Evolutionary conservation across 2,113 vertebrate genomes (phyloP).

Genomic region (Boleophthalmus pectinirostris): DNA sequence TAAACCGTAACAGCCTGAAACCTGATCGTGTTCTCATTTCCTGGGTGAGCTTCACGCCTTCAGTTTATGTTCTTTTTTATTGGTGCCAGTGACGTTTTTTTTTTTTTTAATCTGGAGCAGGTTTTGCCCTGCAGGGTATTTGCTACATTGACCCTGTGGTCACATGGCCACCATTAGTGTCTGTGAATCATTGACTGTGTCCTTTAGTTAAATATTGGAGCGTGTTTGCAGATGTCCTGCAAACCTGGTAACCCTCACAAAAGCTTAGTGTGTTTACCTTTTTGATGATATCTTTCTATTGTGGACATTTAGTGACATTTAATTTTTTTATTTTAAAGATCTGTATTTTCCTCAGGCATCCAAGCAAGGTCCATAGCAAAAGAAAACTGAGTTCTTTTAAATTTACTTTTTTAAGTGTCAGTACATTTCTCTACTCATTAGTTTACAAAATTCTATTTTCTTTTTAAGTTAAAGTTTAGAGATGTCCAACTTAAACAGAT

Average conservation of each 20-base stretch:
- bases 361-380: too few species aligned
- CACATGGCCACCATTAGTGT: conserved; percentile 57
- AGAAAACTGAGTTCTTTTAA: too few species aligned
- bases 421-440: too few species aligned
- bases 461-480: too few species aligned
- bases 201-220: conserved; percentile 32
- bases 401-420: too few species aligned
- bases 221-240: conserved; percentile 34
- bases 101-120: conserved; percentile 8
- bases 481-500: neutral
- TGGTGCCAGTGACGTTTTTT: conserved; percentile 6
- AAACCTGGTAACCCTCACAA: conserved; percentile 24
- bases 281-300: neutral
- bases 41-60: conserved; percentile 16
- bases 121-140: neutral
- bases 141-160: conserved; percentile 24
- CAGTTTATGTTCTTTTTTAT: conserved; percentile 27
- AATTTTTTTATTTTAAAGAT: neutral
- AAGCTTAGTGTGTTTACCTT: conserved; percentile 6
- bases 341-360: too few species aligned
- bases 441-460: too few species aligned
- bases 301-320: neutral
- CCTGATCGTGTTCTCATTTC: conserved; percentile 36
- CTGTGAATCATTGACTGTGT: conserved; percentile 56
- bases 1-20: conserved; percentile 27